phyloP scores from a whole-genome alignment of 2,888 invertebrate genomes.

The Dasypolia templi region DNA sequence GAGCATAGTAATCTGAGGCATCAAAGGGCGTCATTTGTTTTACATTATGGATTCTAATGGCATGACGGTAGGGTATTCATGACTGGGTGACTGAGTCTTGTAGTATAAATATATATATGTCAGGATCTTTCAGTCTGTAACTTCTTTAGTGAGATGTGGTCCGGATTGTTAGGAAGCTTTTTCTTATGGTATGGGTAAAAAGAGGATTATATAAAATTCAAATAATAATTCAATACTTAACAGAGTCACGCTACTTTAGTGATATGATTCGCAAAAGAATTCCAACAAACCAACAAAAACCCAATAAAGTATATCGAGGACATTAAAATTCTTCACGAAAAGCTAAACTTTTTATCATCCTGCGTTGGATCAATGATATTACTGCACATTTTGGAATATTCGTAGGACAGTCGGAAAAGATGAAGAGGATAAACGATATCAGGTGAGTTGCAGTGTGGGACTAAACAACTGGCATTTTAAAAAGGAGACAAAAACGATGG shows the following conservation, averaged over 20 bases:
- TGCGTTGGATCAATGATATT: not conserved
- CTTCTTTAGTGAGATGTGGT: not conserved
- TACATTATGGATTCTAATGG: not conserved
- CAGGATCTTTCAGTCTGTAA: not conserved
- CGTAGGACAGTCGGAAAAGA: too few species aligned
- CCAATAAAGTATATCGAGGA: not conserved
- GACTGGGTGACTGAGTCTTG: too few species aligned
- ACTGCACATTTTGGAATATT: too few species aligned
- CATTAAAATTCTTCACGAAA: conserved; percentile 22
- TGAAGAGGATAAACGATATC: too few species aligned
- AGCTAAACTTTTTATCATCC: not conserved
- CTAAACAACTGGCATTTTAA: not conserved
- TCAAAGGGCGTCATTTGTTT: conserved; percentile 15
- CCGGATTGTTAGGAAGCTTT: not conserved
- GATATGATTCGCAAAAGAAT: conserved; percentile 8
- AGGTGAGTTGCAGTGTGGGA: not conserved
- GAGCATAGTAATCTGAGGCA: not conserved
- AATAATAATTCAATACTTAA: conserved; percentile 16
- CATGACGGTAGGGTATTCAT: not conserved
- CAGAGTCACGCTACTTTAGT: conserved; percentile 36
- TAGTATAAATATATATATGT: not conserved
- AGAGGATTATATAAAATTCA: conserved; percentile 5
- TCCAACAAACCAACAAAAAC: conserved; percentile 3
- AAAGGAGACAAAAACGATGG: not conserved
- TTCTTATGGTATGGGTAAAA: not conserved